Percentiles rank a stretch among this genome's conserved stretches.
Conservation (phyloP, 2,797 vertebrate species). For the Paramormyrops hopkinsi region DNA sequence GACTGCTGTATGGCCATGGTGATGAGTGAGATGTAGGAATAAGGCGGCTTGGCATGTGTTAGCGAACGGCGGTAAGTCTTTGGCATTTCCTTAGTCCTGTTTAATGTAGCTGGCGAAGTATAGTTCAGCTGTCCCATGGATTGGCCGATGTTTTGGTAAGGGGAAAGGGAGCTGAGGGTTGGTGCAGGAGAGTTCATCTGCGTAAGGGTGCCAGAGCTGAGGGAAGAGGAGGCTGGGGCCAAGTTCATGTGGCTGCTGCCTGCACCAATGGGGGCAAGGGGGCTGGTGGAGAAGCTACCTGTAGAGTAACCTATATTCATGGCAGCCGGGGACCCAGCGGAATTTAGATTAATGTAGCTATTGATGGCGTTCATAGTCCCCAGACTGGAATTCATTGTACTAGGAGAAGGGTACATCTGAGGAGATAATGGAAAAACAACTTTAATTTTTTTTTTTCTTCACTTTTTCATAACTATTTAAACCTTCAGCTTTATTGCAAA, state of each 20-base stretch:
- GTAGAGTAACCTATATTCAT: slow-evolving; percentile 72
- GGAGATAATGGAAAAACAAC: background rate
- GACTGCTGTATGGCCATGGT: slow-evolving; percentile 91
- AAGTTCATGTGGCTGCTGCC: slow-evolving; percentile 64
- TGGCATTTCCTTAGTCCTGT: slow-evolving; percentile 64
- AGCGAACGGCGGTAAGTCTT: slow-evolving; percentile 77
- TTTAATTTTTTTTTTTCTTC: background rate
- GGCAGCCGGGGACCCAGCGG: slow-evolving; percentile 58
- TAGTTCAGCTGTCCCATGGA: slow-evolving; percentile 68
- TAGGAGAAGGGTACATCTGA: slow-evolving; percentile 77
- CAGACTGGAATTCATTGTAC: slow-evolving; percentile 68
- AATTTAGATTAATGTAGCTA: slow-evolving; percentile 83
- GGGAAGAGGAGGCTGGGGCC: slow-evolving; percentile 58
- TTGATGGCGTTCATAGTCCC: slow-evolving; percentile 68
- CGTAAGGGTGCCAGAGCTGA: slow-evolving; percentile 57
- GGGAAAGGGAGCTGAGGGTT: slow-evolving; percentile 62
- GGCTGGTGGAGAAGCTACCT: slow-evolving; percentile 56
- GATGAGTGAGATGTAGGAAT: slow-evolving; percentile 87
- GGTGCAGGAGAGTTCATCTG: slow-evolving; percentile 57
- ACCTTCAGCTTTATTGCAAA: background rate
- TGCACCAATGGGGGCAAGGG: slow-evolving; percentile 53
- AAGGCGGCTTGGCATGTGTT: slow-evolving; percentile 81
- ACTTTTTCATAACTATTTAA: background rate
- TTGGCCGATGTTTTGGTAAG: slow-evolving; percentile 71
- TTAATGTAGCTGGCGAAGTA: slow-evolving; percentile 49